phyloP scores from a whole-genome alignment of 2,888 invertebrate genomes.

The Apamea sordens region DNA sequence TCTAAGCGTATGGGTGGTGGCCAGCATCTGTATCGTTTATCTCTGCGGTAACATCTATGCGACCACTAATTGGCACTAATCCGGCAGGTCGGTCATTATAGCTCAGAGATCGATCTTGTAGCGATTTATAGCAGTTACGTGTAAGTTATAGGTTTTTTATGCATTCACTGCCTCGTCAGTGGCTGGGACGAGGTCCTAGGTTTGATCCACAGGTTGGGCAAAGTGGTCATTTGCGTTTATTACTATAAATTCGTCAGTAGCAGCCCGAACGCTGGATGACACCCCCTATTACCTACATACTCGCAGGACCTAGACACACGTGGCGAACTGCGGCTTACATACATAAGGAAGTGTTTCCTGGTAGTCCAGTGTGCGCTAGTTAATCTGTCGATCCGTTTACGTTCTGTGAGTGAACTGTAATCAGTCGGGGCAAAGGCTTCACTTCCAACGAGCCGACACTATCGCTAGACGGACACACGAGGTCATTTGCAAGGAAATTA shows the following conservation, averaged over 20 bases:
- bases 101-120: conserved; percentile 23
- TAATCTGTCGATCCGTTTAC: conserved; percentile 59
- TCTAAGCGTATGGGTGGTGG: not conserved
- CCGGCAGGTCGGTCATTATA: conserved; percentile 20
- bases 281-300: not conserved
- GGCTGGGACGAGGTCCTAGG: too few species aligned
- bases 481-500: not conserved
- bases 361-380: not conserved
- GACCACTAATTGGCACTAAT: conserved; percentile 52
- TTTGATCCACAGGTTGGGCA: not conserved
- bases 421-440: conserved; percentile 50
- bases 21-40: conserved; percentile 5
- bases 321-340: too few species aligned
- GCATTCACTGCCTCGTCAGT: not conserved
- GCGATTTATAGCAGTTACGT: conserved; percentile 2
- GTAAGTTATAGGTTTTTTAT: not conserved
- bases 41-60: conserved; percentile 11
- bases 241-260: not conserved
- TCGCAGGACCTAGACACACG: not conserved
- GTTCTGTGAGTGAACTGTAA: conserved; percentile 56
- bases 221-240: not conserved
- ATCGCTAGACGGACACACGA: not conserved
- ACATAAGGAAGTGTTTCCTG: not conserved
- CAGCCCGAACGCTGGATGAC: too few species aligned
- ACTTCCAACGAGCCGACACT: not conserved